These are phyloP conservation scores for Galaxias olidus DNA, from an alignment of 2,797 vertebrate genomes.

Conservation along the genomic window DNA sequence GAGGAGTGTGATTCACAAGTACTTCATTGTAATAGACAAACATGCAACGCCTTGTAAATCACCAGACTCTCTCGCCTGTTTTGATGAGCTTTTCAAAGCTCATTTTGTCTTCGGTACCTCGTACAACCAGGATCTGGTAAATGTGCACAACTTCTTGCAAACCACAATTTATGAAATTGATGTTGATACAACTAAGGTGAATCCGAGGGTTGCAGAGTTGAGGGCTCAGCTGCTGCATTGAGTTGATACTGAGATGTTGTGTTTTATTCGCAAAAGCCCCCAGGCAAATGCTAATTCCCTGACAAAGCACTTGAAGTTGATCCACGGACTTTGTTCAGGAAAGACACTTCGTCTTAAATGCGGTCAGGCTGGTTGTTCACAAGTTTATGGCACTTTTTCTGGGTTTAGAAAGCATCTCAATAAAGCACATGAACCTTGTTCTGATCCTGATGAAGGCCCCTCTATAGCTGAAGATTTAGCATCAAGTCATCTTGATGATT, in stretches of 20 bases:
- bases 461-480: too few relatives aligned
- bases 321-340: constrained; percentile 29
- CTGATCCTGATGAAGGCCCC: too few relatives aligned
- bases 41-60: constrained; percentile 8
- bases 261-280: constrained; percentile 7
- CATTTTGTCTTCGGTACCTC: constrained; percentile 12
- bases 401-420: constrained; percentile 10
- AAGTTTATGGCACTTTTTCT: not conserved
- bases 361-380: not conserved
- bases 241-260: constrained; percentile 4
- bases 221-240: constrained; percentile 7
- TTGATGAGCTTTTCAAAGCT: constrained; percentile 16
- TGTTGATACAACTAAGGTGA: constrained; percentile 3
- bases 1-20: constrained; percentile 1
- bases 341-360: constrained; percentile 28
- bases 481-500: not conserved
- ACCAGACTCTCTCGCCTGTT: constrained; percentile 1
- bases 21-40: not conserved
- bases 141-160: constrained; percentile 8
- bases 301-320: constrained; percentile 18
- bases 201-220: constrained; percentile 6
- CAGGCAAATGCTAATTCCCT: constrained; percentile 9
- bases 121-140: constrained; percentile 3
- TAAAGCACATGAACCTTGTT: not conserved
- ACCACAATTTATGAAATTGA: constrained; percentile 7